Conservation (phyloP, 2,113 vertebrate genomes). For the Calonectris borealis region DNA sequence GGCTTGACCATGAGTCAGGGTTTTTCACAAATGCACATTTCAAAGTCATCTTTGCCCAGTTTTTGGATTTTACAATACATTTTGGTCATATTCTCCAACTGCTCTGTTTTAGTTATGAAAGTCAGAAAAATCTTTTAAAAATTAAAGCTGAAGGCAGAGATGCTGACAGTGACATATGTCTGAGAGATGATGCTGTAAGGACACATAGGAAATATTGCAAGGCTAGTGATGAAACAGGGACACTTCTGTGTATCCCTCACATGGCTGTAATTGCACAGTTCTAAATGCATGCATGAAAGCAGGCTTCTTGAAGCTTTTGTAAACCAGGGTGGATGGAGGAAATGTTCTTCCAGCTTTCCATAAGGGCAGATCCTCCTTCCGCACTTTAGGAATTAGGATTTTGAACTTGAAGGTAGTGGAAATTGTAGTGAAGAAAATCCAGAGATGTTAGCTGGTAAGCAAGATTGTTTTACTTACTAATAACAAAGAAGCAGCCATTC, state of each 20-base stretch:
- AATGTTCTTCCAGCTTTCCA: neutral
- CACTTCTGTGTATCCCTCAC: fast-evolving
- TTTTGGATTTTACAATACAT: neutral
- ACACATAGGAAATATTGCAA: neutral
- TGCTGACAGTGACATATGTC: neutral
- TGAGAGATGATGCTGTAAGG: neutral
- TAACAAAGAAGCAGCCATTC: neutral
- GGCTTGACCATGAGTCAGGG: neutral
- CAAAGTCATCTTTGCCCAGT: neutral
- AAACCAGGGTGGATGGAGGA: neutral
- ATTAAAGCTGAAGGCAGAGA: neutral
- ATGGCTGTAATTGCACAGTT: neutral
- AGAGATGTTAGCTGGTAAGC: neutral
- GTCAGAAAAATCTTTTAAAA: neutral
- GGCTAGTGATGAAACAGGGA: neutral
- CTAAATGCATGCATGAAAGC: neutral
- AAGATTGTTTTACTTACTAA: neutral
- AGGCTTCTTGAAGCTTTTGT: neutral
- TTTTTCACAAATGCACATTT: neutral
- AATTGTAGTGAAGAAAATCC: neutral
- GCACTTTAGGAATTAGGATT: neutral
- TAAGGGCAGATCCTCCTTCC: neutral
- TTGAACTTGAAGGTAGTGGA: neutral
- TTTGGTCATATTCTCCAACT: neutral
- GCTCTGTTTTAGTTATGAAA: neutral